Percentiles rank a stretch among this genome's conserved stretches.
phyloP scores from a whole-genome alignment of 2,113 vertebrate species.

The Ia io region DNA sequence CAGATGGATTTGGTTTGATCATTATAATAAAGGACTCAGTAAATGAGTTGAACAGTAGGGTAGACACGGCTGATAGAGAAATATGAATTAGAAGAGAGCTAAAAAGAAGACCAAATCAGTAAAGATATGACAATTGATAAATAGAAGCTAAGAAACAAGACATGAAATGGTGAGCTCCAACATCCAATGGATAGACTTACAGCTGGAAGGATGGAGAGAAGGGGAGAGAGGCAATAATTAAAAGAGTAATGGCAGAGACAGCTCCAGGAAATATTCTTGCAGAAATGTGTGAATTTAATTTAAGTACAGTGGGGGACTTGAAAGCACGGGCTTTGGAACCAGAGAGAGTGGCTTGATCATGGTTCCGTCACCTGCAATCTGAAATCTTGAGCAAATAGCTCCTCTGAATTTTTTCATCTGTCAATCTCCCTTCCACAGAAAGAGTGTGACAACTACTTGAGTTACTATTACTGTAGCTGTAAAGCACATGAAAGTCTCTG shows the following conservation, averaged over 20 bases:
- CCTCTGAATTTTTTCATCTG: background rate
- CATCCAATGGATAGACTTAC: background rate
- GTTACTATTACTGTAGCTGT: background rate
- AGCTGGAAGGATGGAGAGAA: background rate
- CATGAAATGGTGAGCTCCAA: background rate
- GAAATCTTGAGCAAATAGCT: background rate
- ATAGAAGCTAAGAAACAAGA: background rate
- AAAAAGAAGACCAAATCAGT: background rate
- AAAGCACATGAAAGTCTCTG: background rate
- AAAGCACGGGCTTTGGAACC: background rate
- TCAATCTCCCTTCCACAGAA: background rate
- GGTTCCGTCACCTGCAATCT: background rate
- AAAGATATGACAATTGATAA: background rate
- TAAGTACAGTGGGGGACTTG: background rate
- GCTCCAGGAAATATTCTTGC: background rate
- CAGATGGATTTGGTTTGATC: background rate
- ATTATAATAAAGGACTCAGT: background rate
- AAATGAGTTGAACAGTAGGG: background rate
- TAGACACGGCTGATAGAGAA: background rate
- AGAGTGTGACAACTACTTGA: background rate
- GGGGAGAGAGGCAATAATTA: background rate
- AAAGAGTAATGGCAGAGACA: background rate
- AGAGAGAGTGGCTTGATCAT: background rate
- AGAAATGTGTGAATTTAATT: background rate
- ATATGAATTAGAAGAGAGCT: background rate